These are phyloP conservation scores for Arizona elegans DNA, from an alignment of 2,113 vertebrate species.

Conservation along the genomic window DNA sequence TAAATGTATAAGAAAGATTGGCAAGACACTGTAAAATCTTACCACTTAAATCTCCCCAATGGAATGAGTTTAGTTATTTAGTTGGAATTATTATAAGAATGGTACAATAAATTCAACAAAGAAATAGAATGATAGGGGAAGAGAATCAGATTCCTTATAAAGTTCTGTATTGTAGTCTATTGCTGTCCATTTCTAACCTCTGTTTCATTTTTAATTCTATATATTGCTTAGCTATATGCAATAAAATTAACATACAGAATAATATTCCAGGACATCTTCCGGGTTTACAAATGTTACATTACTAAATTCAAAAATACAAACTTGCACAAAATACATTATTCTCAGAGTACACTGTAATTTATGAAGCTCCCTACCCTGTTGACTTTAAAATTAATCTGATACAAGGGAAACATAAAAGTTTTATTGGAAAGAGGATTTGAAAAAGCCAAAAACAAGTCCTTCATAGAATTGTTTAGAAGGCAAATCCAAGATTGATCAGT, in stretches of 20 bases:
- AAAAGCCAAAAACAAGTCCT: neutral
- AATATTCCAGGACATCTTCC: neutral
- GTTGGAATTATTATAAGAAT: neutral
- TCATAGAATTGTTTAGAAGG: neutral
- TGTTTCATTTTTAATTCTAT: neutral
- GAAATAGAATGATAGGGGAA: neutral
- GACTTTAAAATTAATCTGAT: neutral
- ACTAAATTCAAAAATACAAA: neutral
- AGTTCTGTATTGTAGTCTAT: neutral
- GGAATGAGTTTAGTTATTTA: neutral
- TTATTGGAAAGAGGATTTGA: neutral
- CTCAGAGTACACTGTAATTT: neutral
- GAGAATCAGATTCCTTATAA: neutral
- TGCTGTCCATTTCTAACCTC: neutral
- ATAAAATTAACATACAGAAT: neutral
- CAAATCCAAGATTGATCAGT: neutral
- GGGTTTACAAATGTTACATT: neutral
- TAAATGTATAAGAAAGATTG: neutral
- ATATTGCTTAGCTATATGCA: neutral
- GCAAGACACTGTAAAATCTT: neutral
- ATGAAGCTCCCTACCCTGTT: neutral
- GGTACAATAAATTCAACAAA: neutral
- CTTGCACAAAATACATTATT: neutral
- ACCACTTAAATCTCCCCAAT: neutral
- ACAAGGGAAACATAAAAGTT: neutral